Evolutionary conservation across 2,113 vertebrate genomes (phyloP), one percentile per base, ranked within the genome.

Genomic region (Saguinus imperator): DNA sequence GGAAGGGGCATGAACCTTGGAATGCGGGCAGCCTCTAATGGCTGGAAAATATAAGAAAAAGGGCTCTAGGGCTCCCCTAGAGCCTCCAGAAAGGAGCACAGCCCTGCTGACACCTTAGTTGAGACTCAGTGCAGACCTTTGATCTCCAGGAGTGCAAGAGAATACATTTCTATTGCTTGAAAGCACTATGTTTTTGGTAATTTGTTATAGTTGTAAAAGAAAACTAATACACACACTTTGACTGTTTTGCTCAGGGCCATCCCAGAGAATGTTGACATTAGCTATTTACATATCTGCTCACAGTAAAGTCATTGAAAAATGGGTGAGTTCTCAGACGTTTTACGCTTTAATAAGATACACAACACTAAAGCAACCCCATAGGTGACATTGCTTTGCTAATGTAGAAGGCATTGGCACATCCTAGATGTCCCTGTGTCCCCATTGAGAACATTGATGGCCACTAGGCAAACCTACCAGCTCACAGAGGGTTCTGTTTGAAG

Each of bases 321-420:
- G 37, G 52, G 27, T 35, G 57, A 18, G 32, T 66, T 40, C 75
- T 88, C 84, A 58, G 77, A 89, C 52, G 52, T 76, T 57, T 87
- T 50, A 83, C 81, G 43, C 73, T 88, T 87, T 55, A 68, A 61
- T 55, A 29, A 91, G 84, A 85, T 37, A 84, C 17, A 35, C 6
- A 77, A 70, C 35, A 70, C 12, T 40, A 45, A 87, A 83, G 82
- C 50, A 72, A 50, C 27, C 25, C 43, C 57, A 14, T 2, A 68
- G 79, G 68, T 84, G 61, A 91, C 72, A 29, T 79, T 87, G 91
- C 75, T 95, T 79, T 50, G 82, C 55, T 64, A 88, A 91, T 89
- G 89, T 86, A 50, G 97, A 87, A 94, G 89, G 37, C 45, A 43
- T 3, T 83, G 58, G 58, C 55, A 50, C 45, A 57, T 45, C 20